Percentiles rank a stretch among this genome's conserved stretches.
Conservation (phyloP, 2,888 invertebrate genomes). For the Mechanitis messenoides region DNA sequence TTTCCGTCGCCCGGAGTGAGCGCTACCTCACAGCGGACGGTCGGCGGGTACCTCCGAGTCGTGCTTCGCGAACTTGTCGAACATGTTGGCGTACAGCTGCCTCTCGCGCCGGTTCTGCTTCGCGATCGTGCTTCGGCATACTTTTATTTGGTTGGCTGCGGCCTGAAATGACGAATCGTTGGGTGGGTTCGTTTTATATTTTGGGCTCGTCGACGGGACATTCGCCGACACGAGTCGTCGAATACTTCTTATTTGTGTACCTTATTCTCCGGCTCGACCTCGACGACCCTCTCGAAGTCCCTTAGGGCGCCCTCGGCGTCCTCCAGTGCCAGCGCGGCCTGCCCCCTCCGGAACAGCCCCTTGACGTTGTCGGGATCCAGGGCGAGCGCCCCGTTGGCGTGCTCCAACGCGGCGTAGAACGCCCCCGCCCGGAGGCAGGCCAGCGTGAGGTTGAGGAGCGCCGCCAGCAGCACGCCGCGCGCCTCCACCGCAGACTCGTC, state of each 20-base stretch:
- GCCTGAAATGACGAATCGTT: conserved; percentile 61
- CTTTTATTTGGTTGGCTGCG: conserved; percentile 84
- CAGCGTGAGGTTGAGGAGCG: conserved; percentile 88
- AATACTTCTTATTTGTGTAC: conserved; percentile 33
- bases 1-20: conserved; percentile 79
- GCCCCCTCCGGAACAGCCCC: conserved; percentile 91
- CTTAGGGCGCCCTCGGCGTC: conserved; percentile 86
- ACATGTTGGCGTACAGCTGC: conserved; percentile 95
- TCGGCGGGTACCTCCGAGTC: conserved; percentile 82
- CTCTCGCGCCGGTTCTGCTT: conserved; percentile 88
- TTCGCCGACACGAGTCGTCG: neutral
- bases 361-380: conserved; percentile 88
- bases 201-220: no score
- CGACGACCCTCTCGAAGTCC: conserved; percentile 86
- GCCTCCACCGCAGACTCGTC: conserved; percentile 48
- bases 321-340: conserved; percentile 83
- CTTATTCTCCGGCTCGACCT: conserved; percentile 89
- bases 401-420: conserved; percentile 79
- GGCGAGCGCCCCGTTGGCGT: conserved; percentile 86
- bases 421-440: conserved; percentile 87
- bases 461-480: conserved; percentile 78
- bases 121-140: conserved; percentile 84
- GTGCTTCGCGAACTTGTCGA: conserved; percentile 91
- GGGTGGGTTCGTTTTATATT: no score
- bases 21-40: conserved; percentile 81